These are phyloP conservation scores for Chalcis sispes DNA, from an alignment of 2,888 invertebrate genomes.

Conservation along the genomic window DNA sequence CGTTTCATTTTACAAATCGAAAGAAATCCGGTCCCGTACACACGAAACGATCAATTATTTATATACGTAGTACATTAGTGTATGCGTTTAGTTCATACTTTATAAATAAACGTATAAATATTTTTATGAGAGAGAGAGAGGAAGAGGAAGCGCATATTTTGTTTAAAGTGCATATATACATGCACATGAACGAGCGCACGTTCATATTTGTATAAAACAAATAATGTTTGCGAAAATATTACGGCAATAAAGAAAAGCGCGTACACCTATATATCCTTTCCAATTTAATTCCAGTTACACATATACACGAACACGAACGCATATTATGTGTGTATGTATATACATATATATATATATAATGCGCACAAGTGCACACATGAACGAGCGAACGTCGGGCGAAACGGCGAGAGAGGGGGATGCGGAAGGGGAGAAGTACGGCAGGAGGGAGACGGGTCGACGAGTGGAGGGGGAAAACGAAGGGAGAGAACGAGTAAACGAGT, in stretches of 20 bases:
- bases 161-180: too few species aligned
- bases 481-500: conserved; percentile 9
- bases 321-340: too few species aligned
- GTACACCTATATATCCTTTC: conserved; percentile 50
- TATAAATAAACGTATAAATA: neutral
- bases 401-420: neutral
- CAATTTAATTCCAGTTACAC: conserved; percentile 52
- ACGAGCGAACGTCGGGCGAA: neutral
- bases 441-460: neutral
- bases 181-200: neutral
- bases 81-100: neutral
- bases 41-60: too few species aligned
- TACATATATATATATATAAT: too few species aligned
- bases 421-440: neutral
- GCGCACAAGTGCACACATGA: neutral
- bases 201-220: conserved; percentile 40
- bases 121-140: neutral
- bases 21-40: too few species aligned
- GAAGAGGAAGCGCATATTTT: neutral
- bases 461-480: conserved; percentile 8
- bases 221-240: conserved; percentile 50
- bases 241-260: conserved; percentile 55
- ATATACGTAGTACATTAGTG: too few species aligned
- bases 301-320: conserved; percentile 21
- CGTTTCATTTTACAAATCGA: too few species aligned